Evolutionary conservation across 1,140 invertebrate genomes (phyloP).

Genomic region (Ptiloglossa arizonensis): DNA sequence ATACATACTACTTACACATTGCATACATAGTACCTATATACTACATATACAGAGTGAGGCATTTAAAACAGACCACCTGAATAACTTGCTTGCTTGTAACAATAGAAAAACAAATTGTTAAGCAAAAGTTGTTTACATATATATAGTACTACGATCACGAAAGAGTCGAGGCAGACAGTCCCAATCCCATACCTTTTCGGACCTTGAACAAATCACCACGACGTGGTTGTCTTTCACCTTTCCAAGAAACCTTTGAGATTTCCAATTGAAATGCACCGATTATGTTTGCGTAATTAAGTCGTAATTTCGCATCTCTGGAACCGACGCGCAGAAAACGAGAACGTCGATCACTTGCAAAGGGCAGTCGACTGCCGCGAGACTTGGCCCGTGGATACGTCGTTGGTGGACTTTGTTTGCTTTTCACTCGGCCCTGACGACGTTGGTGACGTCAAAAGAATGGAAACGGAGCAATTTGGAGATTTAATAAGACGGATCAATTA

Average conservation of each 20-base stretch:
- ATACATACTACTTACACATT: no score
- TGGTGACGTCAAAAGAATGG: background rate
- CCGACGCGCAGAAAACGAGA: constrained; percentile 16
- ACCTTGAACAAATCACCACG: background rate
- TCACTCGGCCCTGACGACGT: background rate
- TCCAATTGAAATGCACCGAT: constrained; percentile 42
- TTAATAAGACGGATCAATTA: constrained; percentile 1
- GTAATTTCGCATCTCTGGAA: constrained; percentile 39
- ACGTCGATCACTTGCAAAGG: background rate
- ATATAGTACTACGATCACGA: no score
- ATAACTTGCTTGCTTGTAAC: no score
- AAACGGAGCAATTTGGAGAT: background rate
- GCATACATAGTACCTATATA: no score
- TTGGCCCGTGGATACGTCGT: constrained; percentile 8
- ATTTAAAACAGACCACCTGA: no score
- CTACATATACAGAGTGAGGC: no score
- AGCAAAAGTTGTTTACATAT: no score
- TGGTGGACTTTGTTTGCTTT: background rate
- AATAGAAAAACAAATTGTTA: no score
- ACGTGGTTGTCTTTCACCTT: background rate
- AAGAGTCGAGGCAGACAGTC: no score
- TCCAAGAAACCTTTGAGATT: constrained; percentile 1
- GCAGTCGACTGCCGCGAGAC: constrained; percentile 3
- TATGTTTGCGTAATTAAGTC: constrained; percentile 46
- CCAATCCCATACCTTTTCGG: no score